phyloP scores from a whole-genome alignment of 2,113 vertebrate species.

The Brachypodius melanocephalos region DNA sequence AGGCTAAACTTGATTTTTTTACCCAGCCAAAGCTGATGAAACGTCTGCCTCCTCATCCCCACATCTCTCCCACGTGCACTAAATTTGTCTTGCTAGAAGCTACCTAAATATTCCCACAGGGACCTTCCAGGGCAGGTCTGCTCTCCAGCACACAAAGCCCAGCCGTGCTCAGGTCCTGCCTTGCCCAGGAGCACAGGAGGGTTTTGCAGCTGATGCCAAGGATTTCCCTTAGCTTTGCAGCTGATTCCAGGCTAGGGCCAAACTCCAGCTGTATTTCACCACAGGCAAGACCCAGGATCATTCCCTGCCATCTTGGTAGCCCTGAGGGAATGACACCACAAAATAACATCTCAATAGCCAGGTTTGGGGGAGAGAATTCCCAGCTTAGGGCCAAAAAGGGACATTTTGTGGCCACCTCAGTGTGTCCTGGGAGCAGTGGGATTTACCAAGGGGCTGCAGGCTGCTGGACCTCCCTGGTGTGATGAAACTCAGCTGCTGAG shows the following conservation, averaged over 20 bases:
- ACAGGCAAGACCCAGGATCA: not conserved
- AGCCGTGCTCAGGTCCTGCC: not conserved
- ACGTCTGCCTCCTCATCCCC: not conserved
- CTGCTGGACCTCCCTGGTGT: not conserved
- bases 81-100: not conserved
- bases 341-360: rapidly evolving
- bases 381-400: not conserved
- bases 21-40: not conserved
- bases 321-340: not conserved
- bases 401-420: not conserved
- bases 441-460: not conserved
- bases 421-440: not conserved
- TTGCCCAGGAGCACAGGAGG: not conserved
- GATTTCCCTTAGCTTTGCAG: not conserved
- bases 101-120: not conserved
- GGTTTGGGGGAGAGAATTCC: not conserved
- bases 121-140: not conserved
- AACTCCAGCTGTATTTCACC: not conserved
- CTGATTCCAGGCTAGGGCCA: not conserved
- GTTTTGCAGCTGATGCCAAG: not conserved
- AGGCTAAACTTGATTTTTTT: not conserved
- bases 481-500: slow-evolving; percentile 74
- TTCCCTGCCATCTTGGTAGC: not conserved
- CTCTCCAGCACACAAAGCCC: not conserved
- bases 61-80: not conserved